A percentile compares a stretch with the other conserved stretches of the same genome.
Conservation (phyloP, 2,888 invertebrate species). For the Desoria tigrina region DNA sequence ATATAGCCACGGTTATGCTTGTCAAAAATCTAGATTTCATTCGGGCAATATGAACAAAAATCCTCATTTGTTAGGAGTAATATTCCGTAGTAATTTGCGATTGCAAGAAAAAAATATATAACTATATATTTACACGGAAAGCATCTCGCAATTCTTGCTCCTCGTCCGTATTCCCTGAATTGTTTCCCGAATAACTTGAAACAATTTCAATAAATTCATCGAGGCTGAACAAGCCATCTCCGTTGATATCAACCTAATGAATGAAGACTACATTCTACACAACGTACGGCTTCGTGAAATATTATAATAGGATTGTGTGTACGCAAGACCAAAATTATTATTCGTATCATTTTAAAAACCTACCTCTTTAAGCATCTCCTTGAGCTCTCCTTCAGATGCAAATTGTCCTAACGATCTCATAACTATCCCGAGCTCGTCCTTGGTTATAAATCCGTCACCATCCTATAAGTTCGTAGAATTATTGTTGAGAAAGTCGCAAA, state of each 20-base stretch:
- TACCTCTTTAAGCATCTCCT: slow-evolving; percentile 54
- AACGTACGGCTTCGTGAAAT: slow-evolving; percentile 2
- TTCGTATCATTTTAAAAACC: not conserved
- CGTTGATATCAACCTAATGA: slow-evolving; percentile 51
- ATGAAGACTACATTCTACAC: not conserved
- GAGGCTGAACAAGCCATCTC: slow-evolving; percentile 55
- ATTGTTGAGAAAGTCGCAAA: too few species aligned
- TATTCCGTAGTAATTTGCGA: not conserved
- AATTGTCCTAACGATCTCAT: slow-evolving; percentile 56
- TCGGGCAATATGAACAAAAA: not conserved
- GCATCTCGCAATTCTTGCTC: slow-evolving; percentile 67
- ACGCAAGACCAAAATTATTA: not conserved
- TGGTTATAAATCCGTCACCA: slow-evolving; percentile 55
- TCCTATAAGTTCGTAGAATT: slow-evolving; percentile 39
- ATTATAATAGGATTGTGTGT: not conserved
- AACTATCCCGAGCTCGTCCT: slow-evolving; percentile 55
- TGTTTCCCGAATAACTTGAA: slow-evolving; percentile 54
- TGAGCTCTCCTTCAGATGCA: slow-evolving; percentile 55
- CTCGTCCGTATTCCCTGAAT: slow-evolving; percentile 55
- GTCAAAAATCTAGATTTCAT: slow-evolving; percentile 66
- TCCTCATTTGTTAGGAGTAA: not conserved
- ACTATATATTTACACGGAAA: slow-evolving; percentile 73
- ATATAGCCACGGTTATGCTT: slow-evolving; percentile 91
- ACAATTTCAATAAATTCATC: slow-evolving; percentile 56
- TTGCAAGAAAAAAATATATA: not conserved